These are phyloP conservation scores for Drosophila guanche DNA, from an alignment of 1,140 invertebrate species.

Conservation along the genomic window DNA sequence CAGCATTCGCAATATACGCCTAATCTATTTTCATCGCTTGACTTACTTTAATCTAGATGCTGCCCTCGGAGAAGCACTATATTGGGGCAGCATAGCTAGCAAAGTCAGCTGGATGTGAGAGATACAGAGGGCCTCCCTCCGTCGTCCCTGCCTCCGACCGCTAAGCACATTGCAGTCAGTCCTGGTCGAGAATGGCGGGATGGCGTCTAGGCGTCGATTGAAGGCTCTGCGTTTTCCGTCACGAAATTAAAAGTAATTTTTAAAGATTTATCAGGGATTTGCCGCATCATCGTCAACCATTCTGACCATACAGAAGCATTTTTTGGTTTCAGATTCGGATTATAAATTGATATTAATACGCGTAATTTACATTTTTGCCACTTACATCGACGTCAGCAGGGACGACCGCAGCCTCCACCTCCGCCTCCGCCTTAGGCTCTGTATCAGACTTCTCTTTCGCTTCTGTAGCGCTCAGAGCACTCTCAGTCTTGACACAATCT, in stretches of 20 bases:
- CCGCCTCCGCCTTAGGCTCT: neutral
- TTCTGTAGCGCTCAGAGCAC: no score
- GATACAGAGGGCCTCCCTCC: no score
- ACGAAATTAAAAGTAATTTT: constrained; percentile 69
- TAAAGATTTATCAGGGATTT: constrained; percentile 71
- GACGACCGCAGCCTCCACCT: constrained; percentile 6
- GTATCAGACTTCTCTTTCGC: no score
- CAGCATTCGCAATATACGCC: constrained; percentile 64
- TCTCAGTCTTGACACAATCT: no score
- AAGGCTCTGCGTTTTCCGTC: constrained; percentile 52
- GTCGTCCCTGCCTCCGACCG: no score
- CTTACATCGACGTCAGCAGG: constrained; percentile 43
- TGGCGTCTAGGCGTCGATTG: constrained; percentile 34
- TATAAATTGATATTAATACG: constrained; percentile 71
- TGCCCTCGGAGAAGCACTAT: constrained; percentile 8
- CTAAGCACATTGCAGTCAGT: no score
- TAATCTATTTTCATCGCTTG: constrained; percentile 72
- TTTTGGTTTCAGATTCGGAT: constrained; percentile 55
- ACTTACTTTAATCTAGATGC: constrained; percentile 68
- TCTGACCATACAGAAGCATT: constrained; percentile 39
- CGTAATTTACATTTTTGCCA: constrained; percentile 67
- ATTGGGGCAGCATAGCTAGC: constrained; percentile 17
- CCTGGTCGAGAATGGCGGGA: no score
- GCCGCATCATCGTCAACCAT: constrained; percentile 52
- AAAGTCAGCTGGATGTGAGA: constrained; percentile 15